Evolutionary conservation across 1,140 invertebrate genomes (phyloP), one percentile per base, ranked within the genome.

Genomic region (Solenopsis fugax): DNA sequence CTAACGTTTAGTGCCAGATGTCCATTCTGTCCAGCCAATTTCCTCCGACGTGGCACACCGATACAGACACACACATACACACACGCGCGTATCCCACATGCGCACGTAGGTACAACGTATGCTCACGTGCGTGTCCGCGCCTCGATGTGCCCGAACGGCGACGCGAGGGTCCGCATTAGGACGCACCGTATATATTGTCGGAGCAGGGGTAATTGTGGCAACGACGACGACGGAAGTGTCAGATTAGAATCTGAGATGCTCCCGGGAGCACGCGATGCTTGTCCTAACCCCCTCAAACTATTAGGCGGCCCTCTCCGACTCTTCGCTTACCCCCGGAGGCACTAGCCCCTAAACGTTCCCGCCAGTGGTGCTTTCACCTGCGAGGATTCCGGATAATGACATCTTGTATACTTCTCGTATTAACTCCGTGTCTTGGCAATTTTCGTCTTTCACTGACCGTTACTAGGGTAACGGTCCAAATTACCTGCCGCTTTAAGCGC

Each of bases 201-300:
- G 72, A 67, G 69, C 58, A 67, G 80, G 82, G 88, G 92, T 93
- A 93, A 93, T 93, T 93, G 93, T 92, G 91, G 87, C 89, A 88
- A 91, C 82, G 86, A 92, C 90, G 90, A 89, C 89, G 91, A 91
- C 90, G 91, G 93, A 93, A 93, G 92, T 93, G 93, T 94, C 92
- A 93, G 94, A 94, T 94, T 93, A 91, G 91, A 93, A 94, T 94
- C 94, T 94, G 94, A 94, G 93, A 93, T 93, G 92, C 90, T 93
- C 92, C 89, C 88, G 88, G 88, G 87, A 91, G 91, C 93, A 93
- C 93, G 93, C 93, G 88, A 93, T 92, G 91, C 84, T 87, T 91
- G 80, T 87, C 86, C 88, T 77, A 84, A 90, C 91, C 85, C 86
- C 82, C 88, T 89, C 77, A 86, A 90, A 92, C 90, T 92, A 91